Evolutionary conservation across 2,797 vertebrate genomes (phyloP), one percentile per base, ranked within the genome.

Genomic region (Gephyroberyx darwinii): DNA sequence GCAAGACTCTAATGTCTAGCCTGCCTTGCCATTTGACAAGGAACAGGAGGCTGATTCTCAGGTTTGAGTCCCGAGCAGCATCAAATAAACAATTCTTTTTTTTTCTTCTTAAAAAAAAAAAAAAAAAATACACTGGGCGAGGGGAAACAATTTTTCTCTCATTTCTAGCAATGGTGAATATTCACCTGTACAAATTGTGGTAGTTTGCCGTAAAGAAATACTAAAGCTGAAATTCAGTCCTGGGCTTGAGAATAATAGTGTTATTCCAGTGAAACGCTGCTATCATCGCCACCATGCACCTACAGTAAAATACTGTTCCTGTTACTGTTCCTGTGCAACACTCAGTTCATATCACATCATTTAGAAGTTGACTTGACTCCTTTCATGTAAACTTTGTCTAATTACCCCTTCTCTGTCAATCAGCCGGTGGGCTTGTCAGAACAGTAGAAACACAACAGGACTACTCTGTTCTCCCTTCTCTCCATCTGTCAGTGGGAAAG

Each of bases 351-450:
- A 69, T 65, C 17, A 26, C 63, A 47, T 33, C 56, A 68, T 70
- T 64, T 65, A 63, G 66, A 67, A 19, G 35, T 64, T 61, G 41
- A 55, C 55, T 43, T 16, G 13, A 68, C 63, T 77, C 53, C 61
- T 82, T 83, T 85, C 37, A 80, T 76, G 33, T 14, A 39, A 77
- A 48, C 72, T 86, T 83, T 77, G 69, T 81, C 77, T 81, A 89
- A 88, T 89, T 89, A 86, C 48, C 31, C 30, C 35, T 75, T 77
- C 74, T 84, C 69, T 22, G 26, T 84, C 86, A 81, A 77, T 81
- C 76, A 78, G 75, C 77, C 52, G 5, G 53, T 58, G 65, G 83
- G 73, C 81, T 78, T 81, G 83, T 87, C 84, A 87, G 66, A 84
- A 77, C 9, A 47, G 53, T 45, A 65, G 39, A 65, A 80, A 43